Conservation (phyloP, 1,140 invertebrate genomes). For the Drosophila miranda region DNA sequence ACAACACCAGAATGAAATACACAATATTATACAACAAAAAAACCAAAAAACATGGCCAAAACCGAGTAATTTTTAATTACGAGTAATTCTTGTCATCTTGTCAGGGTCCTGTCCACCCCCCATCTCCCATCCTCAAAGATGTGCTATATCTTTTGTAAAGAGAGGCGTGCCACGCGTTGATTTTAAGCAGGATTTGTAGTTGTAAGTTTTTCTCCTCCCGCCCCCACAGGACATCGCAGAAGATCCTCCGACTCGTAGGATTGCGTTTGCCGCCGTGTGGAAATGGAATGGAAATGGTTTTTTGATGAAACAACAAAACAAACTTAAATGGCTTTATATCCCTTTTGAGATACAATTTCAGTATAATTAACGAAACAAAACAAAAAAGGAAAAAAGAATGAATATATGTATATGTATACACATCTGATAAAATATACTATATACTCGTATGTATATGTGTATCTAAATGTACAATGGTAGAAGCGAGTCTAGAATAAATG, state of each 20-base stretch:
- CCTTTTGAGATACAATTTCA: conserved; percentile 79
- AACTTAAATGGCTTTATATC: conserved; percentile 80
- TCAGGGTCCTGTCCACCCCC: background rate
- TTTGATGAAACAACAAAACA: conserved; percentile 44
- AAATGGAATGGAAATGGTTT: conserved; percentile 47
- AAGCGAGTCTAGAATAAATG: conserved; percentile 44
- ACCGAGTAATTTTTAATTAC: conserved; percentile 40
- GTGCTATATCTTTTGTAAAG: conserved; percentile 27
- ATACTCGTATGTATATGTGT: conserved; percentile 22
- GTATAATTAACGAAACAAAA: conserved; percentile 44
- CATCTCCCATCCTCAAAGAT: conserved; percentile 4
- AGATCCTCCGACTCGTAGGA: conserved; percentile 26
- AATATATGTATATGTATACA: conserved; percentile 51
- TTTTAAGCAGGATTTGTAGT: conserved; percentile 29
- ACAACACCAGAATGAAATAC: conserved; percentile 76
- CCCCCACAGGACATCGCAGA: conserved; percentile 28
- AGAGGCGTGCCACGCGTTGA: conserved; percentile 7
- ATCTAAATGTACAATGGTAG: conserved; percentile 65
- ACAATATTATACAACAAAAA: conserved; percentile 71
- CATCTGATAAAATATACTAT: conserved; percentile 35
- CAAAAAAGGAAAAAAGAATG: conserved; percentile 2
- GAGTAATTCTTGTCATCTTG: background rate
- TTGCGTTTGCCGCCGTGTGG: conserved; percentile 3
- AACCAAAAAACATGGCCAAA: conserved; percentile 32
- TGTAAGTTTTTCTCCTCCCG: conserved; percentile 20